Conservation (phyloP, 2,113 vertebrate species). For the Mormyrus iriodes region DNA sequence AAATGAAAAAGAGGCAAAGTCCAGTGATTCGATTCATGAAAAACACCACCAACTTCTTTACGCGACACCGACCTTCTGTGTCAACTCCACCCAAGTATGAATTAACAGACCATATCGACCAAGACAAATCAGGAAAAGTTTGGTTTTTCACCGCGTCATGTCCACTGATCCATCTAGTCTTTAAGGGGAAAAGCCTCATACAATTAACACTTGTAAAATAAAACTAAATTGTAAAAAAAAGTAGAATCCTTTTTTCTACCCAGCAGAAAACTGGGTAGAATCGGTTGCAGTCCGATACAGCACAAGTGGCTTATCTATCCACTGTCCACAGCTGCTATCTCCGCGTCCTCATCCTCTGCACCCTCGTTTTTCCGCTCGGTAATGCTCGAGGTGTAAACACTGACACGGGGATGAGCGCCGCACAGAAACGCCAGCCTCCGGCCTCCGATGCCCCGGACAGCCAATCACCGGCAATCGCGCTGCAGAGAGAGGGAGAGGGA, state of each 20-base stretch:
- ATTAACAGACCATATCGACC: constrained; percentile 14
- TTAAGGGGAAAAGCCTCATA: not conserved
- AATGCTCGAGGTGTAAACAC: constrained; percentile 60
- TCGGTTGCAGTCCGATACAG: constrained; percentile 4
- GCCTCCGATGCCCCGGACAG: constrained; percentile 51
- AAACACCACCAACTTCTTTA: constrained; percentile 13
- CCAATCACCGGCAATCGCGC: constrained; percentile 59
- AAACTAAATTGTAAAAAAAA: not conserved
- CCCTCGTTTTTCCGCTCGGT: constrained; percentile 20
- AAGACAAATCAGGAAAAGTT: constrained; percentile 49
- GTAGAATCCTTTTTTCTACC: not conserved
- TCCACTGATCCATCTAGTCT: not conserved
- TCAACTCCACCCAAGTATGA: constrained; percentile 22
- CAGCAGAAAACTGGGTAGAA: not conserved
- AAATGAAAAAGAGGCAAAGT: not conserved
- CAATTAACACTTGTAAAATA: not conserved
- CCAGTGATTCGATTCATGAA: not conserved
- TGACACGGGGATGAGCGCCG: constrained; percentile 47
- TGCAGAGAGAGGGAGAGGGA: constrained; percentile 47
- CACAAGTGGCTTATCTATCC: constrained; percentile 11
- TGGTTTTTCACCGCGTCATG: constrained; percentile 35
- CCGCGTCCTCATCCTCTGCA: constrained; percentile 24
- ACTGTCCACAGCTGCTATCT: constrained; percentile 31
- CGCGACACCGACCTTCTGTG: constrained; percentile 27
- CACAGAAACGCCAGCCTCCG: constrained; percentile 50